A percentile compares a stretch with the other conserved stretches of the same genome.
Conservation (phyloP, 2,888 invertebrate species). For the Amiota mariae region DNA sequence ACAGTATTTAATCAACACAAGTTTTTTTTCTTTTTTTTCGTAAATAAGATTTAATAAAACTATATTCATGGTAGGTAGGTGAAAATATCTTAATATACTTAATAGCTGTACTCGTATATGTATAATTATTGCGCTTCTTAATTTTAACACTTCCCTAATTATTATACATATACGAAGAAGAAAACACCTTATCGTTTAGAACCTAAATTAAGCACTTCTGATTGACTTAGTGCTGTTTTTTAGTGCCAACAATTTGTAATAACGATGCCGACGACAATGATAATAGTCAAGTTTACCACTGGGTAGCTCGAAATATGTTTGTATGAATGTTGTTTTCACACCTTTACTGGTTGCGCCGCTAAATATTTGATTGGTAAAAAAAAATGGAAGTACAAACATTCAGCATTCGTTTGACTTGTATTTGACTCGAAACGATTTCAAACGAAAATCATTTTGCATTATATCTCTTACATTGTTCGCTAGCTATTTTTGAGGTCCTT, state of each 20-base stretch:
- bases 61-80: no score
- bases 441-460: slow-evolving; percentile 54
- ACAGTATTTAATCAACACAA: no score
- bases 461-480: slow-evolving; percentile 40
- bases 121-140: slow-evolving; percentile 67
- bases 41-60: no score
- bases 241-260: not conserved
- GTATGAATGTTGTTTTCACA: slow-evolving; percentile 55
- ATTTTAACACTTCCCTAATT: slow-evolving; percentile 47
- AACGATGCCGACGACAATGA: not conserved
- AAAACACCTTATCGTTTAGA: not conserved
- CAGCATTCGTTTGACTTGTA: slow-evolving; percentile 42
- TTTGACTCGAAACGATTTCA: not conserved
- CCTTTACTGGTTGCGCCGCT: slow-evolving; percentile 62
- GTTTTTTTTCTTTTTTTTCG: no score
- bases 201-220: slow-evolving; percentile 7
- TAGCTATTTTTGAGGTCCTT: not conserved
- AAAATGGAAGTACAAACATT: slow-evolving; percentile 43
- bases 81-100: no score
- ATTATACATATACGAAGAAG: not conserved
- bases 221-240: not conserved
- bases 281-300: not conserved
- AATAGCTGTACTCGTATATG: no score
- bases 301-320: slow-evolving; percentile 49
- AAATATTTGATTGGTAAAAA: slow-evolving; percentile 21